Evolutionary conservation across 1,140 invertebrate genomes (phyloP).

Genomic region (Lysiphlebus fabarum): DNA sequence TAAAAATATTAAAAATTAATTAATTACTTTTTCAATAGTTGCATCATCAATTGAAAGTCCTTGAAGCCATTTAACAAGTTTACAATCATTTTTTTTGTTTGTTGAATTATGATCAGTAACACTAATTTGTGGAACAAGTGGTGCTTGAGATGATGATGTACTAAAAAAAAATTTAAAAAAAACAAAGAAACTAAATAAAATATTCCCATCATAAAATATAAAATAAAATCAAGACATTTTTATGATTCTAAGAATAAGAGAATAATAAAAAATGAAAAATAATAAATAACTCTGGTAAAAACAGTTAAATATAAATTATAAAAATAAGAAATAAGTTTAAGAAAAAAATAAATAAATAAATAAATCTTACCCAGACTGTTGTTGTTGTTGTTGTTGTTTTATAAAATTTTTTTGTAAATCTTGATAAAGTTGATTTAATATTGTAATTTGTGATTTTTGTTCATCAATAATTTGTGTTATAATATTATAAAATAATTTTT

Average conservation of each 20-base stretch:
- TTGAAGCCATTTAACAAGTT: constrained; percentile 61
- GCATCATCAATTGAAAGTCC: constrained; percentile 58
- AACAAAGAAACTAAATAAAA: no score
- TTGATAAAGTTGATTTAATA: constrained; percentile 52
- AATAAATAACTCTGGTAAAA: no score
- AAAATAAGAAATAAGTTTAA: no score
- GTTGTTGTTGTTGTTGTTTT: constrained; percentile 38
- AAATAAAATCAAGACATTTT: no score
- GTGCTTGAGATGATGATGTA: constrained; percentile 23
- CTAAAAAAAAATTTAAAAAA: constrained; percentile 14
- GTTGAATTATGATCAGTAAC: constrained; percentile 35
- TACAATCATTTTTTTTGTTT: constrained; percentile 39
- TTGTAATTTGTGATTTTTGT: constrained; percentile 59
- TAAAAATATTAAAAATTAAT: constrained; percentile 20
- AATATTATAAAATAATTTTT: constrained; percentile 69
- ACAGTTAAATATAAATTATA: no score
- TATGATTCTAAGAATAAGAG: no score
- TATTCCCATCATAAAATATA: no score
- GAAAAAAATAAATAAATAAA: constrained; percentile 7
- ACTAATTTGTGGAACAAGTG: constrained; percentile 41
- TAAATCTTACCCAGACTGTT: constrained; percentile 38
- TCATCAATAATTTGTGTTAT: constrained; percentile 70
- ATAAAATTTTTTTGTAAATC: constrained; percentile 40
- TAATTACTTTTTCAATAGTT: constrained; percentile 57
- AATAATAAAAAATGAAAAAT: no score